Percentiles rank a stretch among this genome's conserved stretches.
Conservation (phyloP, 2,888 invertebrate species). For the Rhagophthalmus giganteus region DNA sequence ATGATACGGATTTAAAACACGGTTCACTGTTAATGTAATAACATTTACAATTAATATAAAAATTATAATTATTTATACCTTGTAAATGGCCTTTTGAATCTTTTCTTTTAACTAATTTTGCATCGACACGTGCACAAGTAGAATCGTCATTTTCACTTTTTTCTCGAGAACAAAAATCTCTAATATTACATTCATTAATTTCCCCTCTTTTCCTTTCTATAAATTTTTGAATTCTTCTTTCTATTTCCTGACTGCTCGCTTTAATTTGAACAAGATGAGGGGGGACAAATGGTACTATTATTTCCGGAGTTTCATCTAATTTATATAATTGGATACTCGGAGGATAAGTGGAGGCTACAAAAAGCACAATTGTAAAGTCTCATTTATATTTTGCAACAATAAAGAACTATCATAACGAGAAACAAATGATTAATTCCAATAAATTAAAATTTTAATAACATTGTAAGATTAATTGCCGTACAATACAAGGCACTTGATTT, state of each 20-base stretch:
- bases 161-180: slow-evolving; percentile 55
- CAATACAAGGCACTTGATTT: too few relatives aligned
- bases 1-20: slow-evolving; percentile 71
- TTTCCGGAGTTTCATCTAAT: slow-evolving; percentile 43
- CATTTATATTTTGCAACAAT: slow-evolving; percentile 1
- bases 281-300: slow-evolving; percentile 47
- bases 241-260: slow-evolving; percentile 66
- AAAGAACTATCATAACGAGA: background rate
- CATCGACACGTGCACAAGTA: slow-evolving; percentile 77
- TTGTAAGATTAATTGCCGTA: too few relatives aligned
- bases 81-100: slow-evolving; percentile 80
- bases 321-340: slow-evolving; percentile 36
- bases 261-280: slow-evolving; percentile 68
- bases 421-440: too few relatives aligned
- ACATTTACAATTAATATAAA: background rate
- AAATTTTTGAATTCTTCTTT: slow-evolving; percentile 72
- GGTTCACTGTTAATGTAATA: slow-evolving; percentile 66
- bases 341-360: slow-evolving; percentile 30
- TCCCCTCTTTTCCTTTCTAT: slow-evolving; percentile 76
- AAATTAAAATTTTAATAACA: too few relatives aligned
- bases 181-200: slow-evolving; percentile 71
- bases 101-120: slow-evolving; percentile 69
- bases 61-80: slow-evolving; percentile 57
- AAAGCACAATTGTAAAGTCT: too few relatives aligned
- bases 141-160: slow-evolving; percentile 55